Conservation (phyloP, 2,113 vertebrate genomes). For the Callorhinus ursinus region DNA sequence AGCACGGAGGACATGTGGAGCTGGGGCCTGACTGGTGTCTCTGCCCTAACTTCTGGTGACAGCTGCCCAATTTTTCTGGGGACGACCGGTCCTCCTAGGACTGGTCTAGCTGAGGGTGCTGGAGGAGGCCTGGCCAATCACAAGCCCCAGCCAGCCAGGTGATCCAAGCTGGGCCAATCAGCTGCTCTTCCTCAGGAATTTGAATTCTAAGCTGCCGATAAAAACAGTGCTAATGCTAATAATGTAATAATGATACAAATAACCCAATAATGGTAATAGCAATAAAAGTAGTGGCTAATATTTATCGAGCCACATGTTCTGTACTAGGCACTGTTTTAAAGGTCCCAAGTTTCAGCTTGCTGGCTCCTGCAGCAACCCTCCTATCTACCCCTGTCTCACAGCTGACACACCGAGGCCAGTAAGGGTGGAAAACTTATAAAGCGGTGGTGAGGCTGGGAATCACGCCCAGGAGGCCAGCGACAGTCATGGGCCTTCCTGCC, state of each 20-base stretch:
- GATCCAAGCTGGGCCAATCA: not conserved
- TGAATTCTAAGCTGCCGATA: conserved; percentile 31
- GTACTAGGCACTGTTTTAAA: not conserved
- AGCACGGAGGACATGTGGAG: not conserved
- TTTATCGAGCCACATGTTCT: not conserved
- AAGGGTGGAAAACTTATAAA: not conserved
- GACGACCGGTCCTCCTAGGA: not conserved
- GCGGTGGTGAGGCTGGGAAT: not conserved
- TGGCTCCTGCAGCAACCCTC: not conserved
- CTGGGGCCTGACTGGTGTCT: not conserved
- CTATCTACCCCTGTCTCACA: not conserved
- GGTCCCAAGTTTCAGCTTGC: not conserved
- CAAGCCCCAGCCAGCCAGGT: not conserved
- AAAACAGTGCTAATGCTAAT: not conserved
- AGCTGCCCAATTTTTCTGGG: not conserved
- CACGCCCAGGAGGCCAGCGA: not conserved
- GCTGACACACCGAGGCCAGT: not conserved
- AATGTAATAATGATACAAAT: not conserved
- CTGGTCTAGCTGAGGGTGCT: too few species aligned
- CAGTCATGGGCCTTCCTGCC: not conserved
- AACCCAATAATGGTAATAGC: not conserved
- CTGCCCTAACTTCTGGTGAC: not conserved
- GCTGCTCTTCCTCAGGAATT: not conserved
- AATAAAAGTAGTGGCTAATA: not conserved
- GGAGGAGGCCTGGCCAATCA: not conserved